Evolutionary conservation across 2,888 invertebrate genomes (phyloP).

Genomic region (Empis livida): DNA sequence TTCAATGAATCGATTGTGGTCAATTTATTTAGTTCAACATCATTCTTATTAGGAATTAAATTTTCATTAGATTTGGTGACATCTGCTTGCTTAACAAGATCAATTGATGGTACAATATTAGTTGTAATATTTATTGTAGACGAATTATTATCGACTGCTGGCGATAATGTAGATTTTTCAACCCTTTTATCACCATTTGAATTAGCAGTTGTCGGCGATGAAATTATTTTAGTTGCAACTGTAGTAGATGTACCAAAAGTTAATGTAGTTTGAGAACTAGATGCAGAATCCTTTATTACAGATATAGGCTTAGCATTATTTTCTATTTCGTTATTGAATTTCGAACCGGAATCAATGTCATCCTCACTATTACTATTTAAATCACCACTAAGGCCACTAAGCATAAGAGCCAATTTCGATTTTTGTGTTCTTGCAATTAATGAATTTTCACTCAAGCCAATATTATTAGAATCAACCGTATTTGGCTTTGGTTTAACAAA

Average conservation of each 20-base stretch:
- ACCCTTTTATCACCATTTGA: not conserved
- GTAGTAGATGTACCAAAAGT: conserved; percentile 2
- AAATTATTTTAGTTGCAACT: not conserved
- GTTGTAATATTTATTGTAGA: conserved; percentile 1
- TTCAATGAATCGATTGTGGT: too few relatives aligned
- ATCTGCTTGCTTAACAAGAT: not conserved
- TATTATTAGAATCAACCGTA: conserved; percentile 13
- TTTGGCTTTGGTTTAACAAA: conserved; percentile 32
- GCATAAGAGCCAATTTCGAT: conserved; percentile 31
- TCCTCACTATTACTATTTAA: conserved; percentile 22
- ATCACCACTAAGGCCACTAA: conserved; percentile 31
- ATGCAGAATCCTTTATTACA: too few relatives aligned
- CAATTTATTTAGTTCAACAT: too few relatives aligned
- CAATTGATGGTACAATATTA: not conserved
- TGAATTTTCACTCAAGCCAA: conserved; percentile 15
- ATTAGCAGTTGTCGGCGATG: not conserved
- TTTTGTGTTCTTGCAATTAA: conserved; percentile 27
- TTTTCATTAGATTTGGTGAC: not conserved
- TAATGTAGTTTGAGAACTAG: conserved; percentile 2
- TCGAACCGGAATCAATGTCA: conserved; percentile 6
- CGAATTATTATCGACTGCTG: conserved; percentile 5
- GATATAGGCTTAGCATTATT: not conserved
- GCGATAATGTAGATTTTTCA: not conserved
- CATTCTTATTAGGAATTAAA: not conserved
- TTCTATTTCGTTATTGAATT: not conserved